A percentile compares a stretch with the other conserved stretches of the same genome.
Evolutionary conservation across 1,140 invertebrate species (phyloP).

Genomic region (Laodelphax striatellus): DNA sequence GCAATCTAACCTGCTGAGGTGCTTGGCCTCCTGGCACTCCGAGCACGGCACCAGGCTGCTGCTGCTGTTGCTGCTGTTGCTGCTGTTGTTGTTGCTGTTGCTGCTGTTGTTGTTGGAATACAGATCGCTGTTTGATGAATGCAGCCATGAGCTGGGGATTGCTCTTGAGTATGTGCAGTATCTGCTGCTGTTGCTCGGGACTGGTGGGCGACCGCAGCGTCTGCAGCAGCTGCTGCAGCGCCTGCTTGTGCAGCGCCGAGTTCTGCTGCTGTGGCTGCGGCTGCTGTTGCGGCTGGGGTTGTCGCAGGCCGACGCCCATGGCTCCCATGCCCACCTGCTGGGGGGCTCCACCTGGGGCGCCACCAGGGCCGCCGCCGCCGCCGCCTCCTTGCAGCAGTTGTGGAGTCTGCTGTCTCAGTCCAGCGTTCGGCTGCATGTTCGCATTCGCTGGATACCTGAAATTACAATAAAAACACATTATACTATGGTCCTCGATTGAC

Average conservation of each 20-base stretch:
- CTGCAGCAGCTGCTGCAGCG: constrained; percentile 78
- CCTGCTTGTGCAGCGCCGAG: constrained; percentile 45
- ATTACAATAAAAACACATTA: too few relatives aligned
- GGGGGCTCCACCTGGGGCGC: constrained; percentile 27
- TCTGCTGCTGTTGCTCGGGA: constrained; percentile 88
- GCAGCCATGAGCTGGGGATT: constrained; percentile 95
- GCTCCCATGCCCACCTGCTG: constrained; percentile 25
- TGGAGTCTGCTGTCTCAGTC: constrained; percentile 12
- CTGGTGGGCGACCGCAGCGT: constrained; percentile 78
- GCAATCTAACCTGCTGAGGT: background rate
- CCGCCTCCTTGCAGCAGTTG: constrained; percentile 18
- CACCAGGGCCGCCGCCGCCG: constrained; percentile 20
- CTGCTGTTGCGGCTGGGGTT: constrained; percentile 14
- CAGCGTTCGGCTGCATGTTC: constrained; percentile 14
- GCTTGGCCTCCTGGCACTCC: background rate
- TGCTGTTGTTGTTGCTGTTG: constrained; percentile 28
- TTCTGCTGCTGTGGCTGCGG: constrained; percentile 14
- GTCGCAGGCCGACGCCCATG: constrained; percentile 18
- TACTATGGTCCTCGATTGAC: too few relatives aligned
- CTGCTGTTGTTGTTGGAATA: constrained; percentile 30
- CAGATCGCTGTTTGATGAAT: constrained; percentile 85
- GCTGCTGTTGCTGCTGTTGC: constrained; percentile 28
- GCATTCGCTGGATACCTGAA: constrained; percentile 27
- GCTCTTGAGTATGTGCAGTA: constrained; percentile 82
- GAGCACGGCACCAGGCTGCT: constrained; percentile 18